Percentiles rank a stretch among this genome's conserved stretches.
These are phyloP conservation scores for Aphelinus certus DNA, from an alignment of 1,140 invertebrate species.

Conservation along the genomic window DNA sequence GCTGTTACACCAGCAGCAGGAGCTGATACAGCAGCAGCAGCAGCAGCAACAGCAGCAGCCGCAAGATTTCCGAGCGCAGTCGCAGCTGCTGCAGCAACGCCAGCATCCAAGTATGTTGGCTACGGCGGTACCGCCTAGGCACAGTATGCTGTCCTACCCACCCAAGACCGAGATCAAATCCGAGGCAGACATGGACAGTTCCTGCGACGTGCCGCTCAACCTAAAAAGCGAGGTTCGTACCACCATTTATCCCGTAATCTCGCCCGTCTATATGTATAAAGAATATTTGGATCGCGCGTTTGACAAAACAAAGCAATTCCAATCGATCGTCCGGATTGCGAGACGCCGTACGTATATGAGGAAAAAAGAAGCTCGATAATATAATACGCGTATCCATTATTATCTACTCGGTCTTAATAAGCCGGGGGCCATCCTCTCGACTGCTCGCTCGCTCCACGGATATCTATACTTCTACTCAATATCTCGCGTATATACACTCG, in stretches of 20 bases:
- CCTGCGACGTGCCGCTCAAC: conserved; percentile 64
- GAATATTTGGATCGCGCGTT: too few relatives aligned
- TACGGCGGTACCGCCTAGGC: conserved; percentile 61
- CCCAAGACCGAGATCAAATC: conserved; percentile 61
- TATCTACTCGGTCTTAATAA: too few relatives aligned
- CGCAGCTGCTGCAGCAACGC: conserved; percentile 58
- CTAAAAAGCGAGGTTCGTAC: conserved; percentile 64
- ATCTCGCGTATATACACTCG: conserved; percentile 1
- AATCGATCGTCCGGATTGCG: too few relatives aligned
- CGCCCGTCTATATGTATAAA: too few relatives aligned
- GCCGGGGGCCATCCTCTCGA: too few relatives aligned
- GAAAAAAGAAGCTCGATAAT: too few relatives aligned
- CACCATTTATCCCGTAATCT: not conserved
- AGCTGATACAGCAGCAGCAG: conserved; percentile 58
- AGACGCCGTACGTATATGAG: too few relatives aligned
- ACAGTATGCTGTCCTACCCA: conserved; percentile 60
- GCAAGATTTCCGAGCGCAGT: conserved; percentile 51
- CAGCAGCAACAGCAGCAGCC: conserved; percentile 57
- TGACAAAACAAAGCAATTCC: too few relatives aligned
- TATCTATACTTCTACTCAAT: conserved; percentile 23
- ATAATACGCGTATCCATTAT: too few relatives aligned
- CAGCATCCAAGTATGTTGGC: conserved; percentile 65
- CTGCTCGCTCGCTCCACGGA: too few relatives aligned
- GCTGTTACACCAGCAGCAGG: conserved; percentile 56
- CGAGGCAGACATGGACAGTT: conserved; percentile 60